Base-by-base conservation (phyloP, 2,888 invertebrate species). In the Axea sp. region DNA sequence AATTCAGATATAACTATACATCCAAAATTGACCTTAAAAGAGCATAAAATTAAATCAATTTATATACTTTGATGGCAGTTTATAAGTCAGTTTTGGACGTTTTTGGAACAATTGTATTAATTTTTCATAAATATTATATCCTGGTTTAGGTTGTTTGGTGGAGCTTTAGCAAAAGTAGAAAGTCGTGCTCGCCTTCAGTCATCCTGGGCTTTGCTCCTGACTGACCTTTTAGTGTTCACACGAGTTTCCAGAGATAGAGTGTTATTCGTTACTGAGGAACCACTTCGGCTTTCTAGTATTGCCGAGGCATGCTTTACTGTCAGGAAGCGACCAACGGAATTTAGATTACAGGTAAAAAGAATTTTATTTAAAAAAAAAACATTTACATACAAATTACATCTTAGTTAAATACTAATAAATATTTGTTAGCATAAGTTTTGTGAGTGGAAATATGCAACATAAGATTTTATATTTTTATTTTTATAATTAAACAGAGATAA, bases 191-290 rank as follows among this genome's bases (percentile, higher is more conserved):
- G 86, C 4, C 90, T 95, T 15, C 91, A 95, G 72, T 94, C 95
- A 0, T 95, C 94, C 84, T 96, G 96, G 96, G 94, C 95, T 0
- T 88, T 96, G 62, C 89, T 96, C 37, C 94, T 96, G 85, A 94
- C 93, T 78, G 96, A 96, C 86, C 91, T 96, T 39, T 90, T 96
- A 6, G 91, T 96, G 2, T 95, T 96, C 83, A 94, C 95, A 33
- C 94, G 95, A 78, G 95, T 95, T 14, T 95, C 95, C 51, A 90
- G 96, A 51, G 96, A 96, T 86, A 90, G 95, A 17, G 96, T 96
- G 7, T 89, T 96, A 22, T 96, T 96, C 85, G 94, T 96, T 30
- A 95, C 94, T 24, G 96, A 96, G 84, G 96, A 96, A 79, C 96
- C 96, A 0, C 90, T 96, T 11, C 92, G 94, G 1, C 89, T 96